These are phyloP conservation scores for Rhinoptilus africanus DNA, from an alignment of 2,113 vertebrate genomes.

Conservation along the genomic window DNA sequence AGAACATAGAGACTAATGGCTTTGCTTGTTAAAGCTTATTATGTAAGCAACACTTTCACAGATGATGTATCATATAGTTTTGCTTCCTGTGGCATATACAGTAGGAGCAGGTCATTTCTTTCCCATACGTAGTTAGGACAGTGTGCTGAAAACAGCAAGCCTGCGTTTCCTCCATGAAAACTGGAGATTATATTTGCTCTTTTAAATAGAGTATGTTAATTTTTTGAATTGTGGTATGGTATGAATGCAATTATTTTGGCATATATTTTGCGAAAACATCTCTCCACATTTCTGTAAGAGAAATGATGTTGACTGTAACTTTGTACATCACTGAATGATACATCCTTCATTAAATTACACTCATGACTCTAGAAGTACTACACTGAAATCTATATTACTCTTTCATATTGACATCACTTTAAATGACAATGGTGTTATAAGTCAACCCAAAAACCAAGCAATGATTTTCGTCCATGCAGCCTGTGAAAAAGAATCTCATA, in stretches of 20 bases:
- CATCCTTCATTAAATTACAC: neutral
- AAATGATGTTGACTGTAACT: neutral
- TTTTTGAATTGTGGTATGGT: neutral
- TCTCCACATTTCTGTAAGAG: neutral
- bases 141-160: neutral
- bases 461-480: neutral
- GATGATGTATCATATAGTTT: neutral
- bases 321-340: neutral
- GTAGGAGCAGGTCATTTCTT: neutral
- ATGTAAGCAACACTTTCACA: neutral
- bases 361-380: neutral
- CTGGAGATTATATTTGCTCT: neutral
- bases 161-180: neutral
- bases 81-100: neutral
- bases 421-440: neutral
- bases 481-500: neutral
- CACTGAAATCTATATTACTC: neutral
- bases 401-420: neutral
- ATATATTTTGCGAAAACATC: neutral
- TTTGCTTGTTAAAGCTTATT: constrained; percentile 41
- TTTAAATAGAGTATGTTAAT: neutral
- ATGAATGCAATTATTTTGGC: neutral
- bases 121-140: neutral
- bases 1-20: constrained; percentile 50
- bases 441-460: neutral